Evolutionary conservation across 2,797 vertebrate genomes (phyloP), one percentile per base, ranked within the genome.

Genomic region (Rhadinocentrus ornatus): DNA sequence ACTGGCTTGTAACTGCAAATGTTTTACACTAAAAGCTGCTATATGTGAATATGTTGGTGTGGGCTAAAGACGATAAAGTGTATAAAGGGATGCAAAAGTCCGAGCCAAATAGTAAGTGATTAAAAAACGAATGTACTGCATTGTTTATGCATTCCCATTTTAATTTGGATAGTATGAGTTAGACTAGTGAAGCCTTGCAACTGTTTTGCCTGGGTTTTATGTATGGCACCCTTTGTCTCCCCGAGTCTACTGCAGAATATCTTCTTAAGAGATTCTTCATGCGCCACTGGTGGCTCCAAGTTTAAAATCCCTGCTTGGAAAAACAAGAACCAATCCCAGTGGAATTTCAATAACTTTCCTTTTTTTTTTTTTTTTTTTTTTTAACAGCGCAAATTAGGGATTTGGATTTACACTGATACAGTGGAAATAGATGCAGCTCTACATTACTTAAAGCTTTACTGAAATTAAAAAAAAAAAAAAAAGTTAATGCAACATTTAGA

Each of bases 221-320:
- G 77, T 46, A 53, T 53, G 46, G 69, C 32, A 63, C 50, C 62
- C 57, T 77, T 67, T 41, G n/a, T 41, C 29, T 35, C 31, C 60
- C 53, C 61, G 75, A 75, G 44, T 69, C 65, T 27, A 80, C 60
- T 65, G 70, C 24, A 69, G 71, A 72, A 88, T 70, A 85, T 86
- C 84, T 78, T 80, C 86, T 86, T 81, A 88, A 89, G 56, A 84
- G 87, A 85, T 89, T 86, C 31, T 86, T 83, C 80, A 83, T 77
- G 84, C 86, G 66, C 74, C 76, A 77, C 72, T 75, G 82, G 78
- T 75, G 75, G 77, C 61, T 62, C 63, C 27, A 41, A 75, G 44
- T 84, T 81, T 73, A 46, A 86, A 88, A 87, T 71, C 85, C 76
- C 62, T 62, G 41, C 44, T 74, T 70, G 46, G 46, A 60, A 73